Evolutionary conservation across 2,888 invertebrate species (phyloP), one percentile per base, ranked within the genome.

Genomic region (Volucella inflata): DNA sequence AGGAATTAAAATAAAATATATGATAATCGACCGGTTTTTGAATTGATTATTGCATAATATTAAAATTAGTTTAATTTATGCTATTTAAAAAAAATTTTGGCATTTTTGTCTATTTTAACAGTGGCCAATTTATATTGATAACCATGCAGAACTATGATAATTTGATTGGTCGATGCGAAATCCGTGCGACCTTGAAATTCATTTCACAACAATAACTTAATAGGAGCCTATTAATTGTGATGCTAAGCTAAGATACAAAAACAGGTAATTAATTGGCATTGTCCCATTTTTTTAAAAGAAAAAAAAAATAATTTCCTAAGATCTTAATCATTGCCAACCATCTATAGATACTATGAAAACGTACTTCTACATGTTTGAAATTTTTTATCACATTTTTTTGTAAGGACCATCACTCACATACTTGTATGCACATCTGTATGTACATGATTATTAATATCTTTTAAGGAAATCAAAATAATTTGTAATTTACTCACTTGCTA

Each of bases 21-120:
- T 50, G 42, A 64, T 57, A 67, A 76, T 65, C 67, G 76, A 80
- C 76, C 85, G 76, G 81, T 85, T 85, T 81, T 65, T 67, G 70
- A 78, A 76, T 76, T 71, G 75, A 76, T 64, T 72, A 62, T 85
- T 85, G 76, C 85, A 85, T 85, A 85, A 85, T 80, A 14, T 30
- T 62, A 57, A 67, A 80, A 80, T 85, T 57, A 81, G 72, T 85
- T 77, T 71, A 85, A 84, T 75, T 84, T 75, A 74, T 78, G 65
- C 55, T 4, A 30, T 30, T 30, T 30, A 30, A 6, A 30, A 30
- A 30, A 30, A 30, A 30, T 21, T 21, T 21, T 30, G 30, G 30
- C 62, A 72, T 62, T 85, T 72, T 42, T 72, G 50, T 38, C 76
- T 67, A 75, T 70, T 71, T 50, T 64, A 75, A 48, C 62, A 77